These are phyloP conservation scores for Heliconius hermathena DNA, from an alignment of 1,140 invertebrate species.

Conservation along the genomic window DNA sequence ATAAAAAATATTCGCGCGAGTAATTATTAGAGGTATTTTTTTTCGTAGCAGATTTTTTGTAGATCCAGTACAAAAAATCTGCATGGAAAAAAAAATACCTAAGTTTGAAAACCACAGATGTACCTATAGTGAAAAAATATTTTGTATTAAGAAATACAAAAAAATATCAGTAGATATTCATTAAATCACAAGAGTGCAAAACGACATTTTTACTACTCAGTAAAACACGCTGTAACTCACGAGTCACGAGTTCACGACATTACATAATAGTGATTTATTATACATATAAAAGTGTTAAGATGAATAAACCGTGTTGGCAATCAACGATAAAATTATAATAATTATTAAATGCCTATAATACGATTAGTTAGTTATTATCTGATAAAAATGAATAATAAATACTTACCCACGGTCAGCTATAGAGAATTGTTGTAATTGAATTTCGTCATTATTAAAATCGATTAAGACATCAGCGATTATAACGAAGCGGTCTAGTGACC, in stretches of 20 bases:
- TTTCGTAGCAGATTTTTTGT: too few relatives aligned
- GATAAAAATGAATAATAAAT: background rate
- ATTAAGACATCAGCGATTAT: constrained; percentile 70
- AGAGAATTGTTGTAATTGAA: constrained; percentile 75
- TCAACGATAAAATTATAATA: background rate
- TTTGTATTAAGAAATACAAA: too few relatives aligned
- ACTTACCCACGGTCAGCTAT: constrained; percentile 71
- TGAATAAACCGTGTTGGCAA: background rate
- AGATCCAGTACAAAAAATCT: too few relatives aligned
- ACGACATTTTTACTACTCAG: background rate
- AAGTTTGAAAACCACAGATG: background rate
- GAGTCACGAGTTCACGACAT: background rate
- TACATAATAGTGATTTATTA: background rate
- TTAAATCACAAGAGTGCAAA: too few relatives aligned
- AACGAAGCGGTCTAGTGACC: constrained; percentile 61
- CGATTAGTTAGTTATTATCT: background rate
- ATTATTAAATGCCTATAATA: background rate
- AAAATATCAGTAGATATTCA: too few relatives aligned
- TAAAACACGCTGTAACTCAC: background rate
- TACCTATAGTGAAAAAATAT: too few relatives aligned
- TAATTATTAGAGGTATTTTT: too few relatives aligned
- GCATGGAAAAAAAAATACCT: too few relatives aligned
- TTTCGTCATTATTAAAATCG: constrained; percentile 79
- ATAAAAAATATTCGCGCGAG: background rate
- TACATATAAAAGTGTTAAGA: background rate